These are phyloP conservation scores for Idaea dimidiata DNA, from an alignment of 2,888 invertebrate species.

Conservation along the genomic window DNA sequence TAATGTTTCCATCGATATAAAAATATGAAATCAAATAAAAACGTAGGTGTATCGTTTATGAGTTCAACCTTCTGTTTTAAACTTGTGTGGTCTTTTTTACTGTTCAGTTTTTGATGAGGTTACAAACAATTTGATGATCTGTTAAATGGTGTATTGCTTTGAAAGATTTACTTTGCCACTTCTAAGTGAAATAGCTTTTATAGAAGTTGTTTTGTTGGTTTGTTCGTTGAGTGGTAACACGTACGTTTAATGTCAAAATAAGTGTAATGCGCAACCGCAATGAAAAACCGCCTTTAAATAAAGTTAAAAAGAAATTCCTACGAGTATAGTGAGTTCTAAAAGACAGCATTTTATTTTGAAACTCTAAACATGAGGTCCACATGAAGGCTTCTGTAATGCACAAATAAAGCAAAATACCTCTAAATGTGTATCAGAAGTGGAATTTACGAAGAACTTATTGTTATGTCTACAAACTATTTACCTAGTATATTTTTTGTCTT, in stretches of 20 bases:
- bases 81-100: slow-evolving; percentile 4
- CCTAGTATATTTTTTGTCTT: too few relatives aligned
- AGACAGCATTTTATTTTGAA: too few relatives aligned
- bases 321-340: too few relatives aligned
- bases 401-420: too few relatives aligned
- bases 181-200: background rate
- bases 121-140: slow-evolving; percentile 19
- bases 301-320: too few relatives aligned
- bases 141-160: slow-evolving; percentile 13
- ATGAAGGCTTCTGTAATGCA: too few relatives aligned
- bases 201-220: background rate
- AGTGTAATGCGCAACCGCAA: too few relatives aligned
- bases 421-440: too few relatives aligned
- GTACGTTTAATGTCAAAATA: background rate
- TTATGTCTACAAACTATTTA: too few relatives aligned
- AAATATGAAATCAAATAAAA: background rate
- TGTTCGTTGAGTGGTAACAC: background rate
- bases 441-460: too few relatives aligned
- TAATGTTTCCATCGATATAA: background rate
- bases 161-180: background rate
- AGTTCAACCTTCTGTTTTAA: background rate
- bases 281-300: too few relatives aligned
- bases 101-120: slow-evolving; percentile 4
- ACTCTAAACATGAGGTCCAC: too few relatives aligned
- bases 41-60: background rate